These are phyloP conservation scores for Drosophila equinoxialis DNA, from an alignment of 1,140 invertebrate species.

Conservation along the genomic window DNA sequence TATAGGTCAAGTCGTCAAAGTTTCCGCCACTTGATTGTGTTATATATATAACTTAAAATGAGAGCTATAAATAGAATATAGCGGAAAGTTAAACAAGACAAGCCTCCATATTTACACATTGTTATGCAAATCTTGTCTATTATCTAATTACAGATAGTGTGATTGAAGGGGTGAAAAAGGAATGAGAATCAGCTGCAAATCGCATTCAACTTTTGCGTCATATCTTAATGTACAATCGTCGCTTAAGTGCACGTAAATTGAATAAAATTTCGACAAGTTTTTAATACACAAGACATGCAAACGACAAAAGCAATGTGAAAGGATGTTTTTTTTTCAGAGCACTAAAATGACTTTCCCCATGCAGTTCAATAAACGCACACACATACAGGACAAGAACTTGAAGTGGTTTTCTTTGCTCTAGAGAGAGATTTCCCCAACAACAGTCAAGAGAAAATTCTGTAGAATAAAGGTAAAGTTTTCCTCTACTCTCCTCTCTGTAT, in stretches of 20 bases:
- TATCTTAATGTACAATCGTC: conserved; percentile 80
- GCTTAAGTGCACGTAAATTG: conserved; percentile 80
- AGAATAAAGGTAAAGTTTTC: conserved; percentile 8
- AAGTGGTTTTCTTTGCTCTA: conserved; percentile 5
- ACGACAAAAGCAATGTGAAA: conserved; percentile 31
- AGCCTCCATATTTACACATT: not conserved
- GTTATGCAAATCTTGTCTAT: conserved; percentile 16
- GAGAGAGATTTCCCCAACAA: conserved; percentile 58
- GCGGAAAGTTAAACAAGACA: not conserved
- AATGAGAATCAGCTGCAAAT: conserved; percentile 40
- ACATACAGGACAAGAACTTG: not conserved
- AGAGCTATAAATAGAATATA: conserved; percentile 54
- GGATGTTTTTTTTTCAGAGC: not conserved
- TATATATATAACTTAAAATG: conserved; percentile 67
- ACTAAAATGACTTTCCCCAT: not conserved
- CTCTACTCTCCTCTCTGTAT: not conserved
- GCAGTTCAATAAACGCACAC: conserved; percentile 54
- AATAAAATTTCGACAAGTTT: conserved; percentile 80
- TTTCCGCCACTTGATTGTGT: conserved; percentile 43
- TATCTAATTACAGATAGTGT: conserved; percentile 20
- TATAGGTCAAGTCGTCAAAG: conserved; percentile 21
- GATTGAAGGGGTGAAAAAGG: not conserved
- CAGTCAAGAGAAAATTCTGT: conserved; percentile 36
- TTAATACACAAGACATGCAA: conserved; percentile 74
- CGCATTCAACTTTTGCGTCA: conserved; percentile 57